phyloP scores from a whole-genome alignment of 2,888 invertebrate genomes.

The Cremastinae sp. region DNA sequence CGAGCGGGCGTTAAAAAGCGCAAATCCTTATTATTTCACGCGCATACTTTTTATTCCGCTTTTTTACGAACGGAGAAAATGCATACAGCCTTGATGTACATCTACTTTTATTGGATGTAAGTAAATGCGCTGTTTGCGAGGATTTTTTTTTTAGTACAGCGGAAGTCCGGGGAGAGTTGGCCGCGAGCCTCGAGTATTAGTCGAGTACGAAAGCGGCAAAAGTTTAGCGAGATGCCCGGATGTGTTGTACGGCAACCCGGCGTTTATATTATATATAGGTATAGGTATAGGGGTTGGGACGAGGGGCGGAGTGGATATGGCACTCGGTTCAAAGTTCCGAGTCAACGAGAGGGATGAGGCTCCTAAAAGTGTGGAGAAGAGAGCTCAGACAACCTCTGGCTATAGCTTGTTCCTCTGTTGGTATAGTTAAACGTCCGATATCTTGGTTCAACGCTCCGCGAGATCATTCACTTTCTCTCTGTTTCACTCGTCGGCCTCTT shows the following conservation, averaged over 20 bases:
- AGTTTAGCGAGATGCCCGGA: conserved; percentile 32
- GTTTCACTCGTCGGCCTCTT: too few relatives aligned
- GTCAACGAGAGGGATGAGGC: conserved; percentile 31
- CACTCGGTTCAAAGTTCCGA: conserved; percentile 44
- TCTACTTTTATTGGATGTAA: too few relatives aligned
- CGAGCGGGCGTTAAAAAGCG: too few relatives aligned
- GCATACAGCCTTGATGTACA: too few relatives aligned
- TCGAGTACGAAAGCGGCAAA: conserved; percentile 31
- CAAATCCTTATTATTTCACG: too few relatives aligned
- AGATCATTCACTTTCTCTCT: conserved; percentile 9
- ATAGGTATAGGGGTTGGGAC: not conserved
- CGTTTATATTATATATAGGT: conserved; percentile 20
- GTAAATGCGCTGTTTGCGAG: too few relatives aligned
- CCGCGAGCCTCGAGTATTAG: conserved; percentile 25
- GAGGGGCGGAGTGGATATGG: conserved; percentile 6
- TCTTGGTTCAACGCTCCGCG: conserved; percentile 41
- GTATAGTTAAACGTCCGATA: conserved; percentile 42
- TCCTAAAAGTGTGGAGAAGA: conserved; percentile 30
- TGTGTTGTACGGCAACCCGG: not conserved
- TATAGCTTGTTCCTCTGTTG: conserved; percentile 24
- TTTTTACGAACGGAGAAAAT: too few relatives aligned
- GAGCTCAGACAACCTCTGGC: conserved; percentile 40
- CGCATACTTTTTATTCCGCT: too few relatives aligned
- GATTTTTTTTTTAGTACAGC: too few relatives aligned
- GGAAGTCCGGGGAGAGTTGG: conserved; percentile 6